Evolutionary conservation across 2,113 vertebrate species (phyloP).

Genomic region (Diphyllodes magnificus): DNA sequence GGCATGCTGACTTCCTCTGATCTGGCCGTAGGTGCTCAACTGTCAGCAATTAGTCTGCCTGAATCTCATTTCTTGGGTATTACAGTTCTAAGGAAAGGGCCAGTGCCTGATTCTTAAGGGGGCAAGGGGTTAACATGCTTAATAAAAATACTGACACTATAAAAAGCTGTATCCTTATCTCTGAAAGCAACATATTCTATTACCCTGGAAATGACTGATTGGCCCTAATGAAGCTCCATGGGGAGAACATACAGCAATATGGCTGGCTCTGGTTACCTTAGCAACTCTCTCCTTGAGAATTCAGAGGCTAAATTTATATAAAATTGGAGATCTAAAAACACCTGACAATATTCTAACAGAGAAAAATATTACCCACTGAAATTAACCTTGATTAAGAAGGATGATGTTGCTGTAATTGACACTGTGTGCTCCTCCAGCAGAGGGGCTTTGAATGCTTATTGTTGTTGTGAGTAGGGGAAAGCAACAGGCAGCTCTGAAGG

Average conservation of each 20-base stretch:
- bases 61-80: conserved; percentile 10
- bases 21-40: not conserved
- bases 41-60: not conserved
- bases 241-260: conserved; percentile 50
- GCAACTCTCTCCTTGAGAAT: conserved; percentile 71
- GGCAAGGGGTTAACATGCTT: conserved; percentile 48
- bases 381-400: conserved; percentile 70
- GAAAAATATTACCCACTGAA: conserved; percentile 45
- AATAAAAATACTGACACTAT: conserved; percentile 44
- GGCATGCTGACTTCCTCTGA: not conserved
- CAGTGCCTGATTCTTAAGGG: conserved; percentile 6
- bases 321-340: conserved; percentile 57
- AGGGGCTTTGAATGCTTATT: not conserved
- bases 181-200: conserved; percentile 30
- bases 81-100: not conserved
- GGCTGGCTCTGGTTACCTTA: conserved; percentile 70
- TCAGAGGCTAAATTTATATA: conserved; percentile 62
- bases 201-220: conserved; percentile 65
- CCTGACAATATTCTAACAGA: conserved; percentile 62
- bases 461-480: not conserved
- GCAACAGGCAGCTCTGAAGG: not conserved
- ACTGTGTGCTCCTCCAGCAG: not conserved
- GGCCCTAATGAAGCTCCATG: conserved; percentile 56
- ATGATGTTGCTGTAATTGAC: conserved; percentile 43
- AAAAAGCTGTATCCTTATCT: conserved; percentile 63